Conservation (phyloP, 1,140 invertebrate species). For the Glossosoma conforme region DNA sequence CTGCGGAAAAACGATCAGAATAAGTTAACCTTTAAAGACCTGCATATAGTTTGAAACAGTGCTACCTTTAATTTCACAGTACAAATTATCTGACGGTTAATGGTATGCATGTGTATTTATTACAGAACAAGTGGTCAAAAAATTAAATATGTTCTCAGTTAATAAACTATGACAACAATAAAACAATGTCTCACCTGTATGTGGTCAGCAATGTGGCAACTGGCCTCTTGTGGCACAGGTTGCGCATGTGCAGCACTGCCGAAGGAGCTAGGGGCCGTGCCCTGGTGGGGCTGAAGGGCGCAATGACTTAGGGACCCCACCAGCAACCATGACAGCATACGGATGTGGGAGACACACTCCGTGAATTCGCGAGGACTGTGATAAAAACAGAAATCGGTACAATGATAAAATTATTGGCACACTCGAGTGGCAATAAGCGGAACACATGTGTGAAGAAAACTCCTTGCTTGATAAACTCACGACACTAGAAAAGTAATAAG, state of each 20-base stretch:
- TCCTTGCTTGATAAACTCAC: no score
- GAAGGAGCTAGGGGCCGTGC: slow-evolving; percentile 29
- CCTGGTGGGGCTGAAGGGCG: slow-evolving; percentile 35
- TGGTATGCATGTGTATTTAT: background rate
- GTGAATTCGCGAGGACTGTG: slow-evolving; percentile 85
- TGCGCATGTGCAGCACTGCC: slow-evolving; percentile 55
- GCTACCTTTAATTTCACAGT: background rate
- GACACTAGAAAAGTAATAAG: no score
- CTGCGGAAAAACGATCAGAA: slow-evolving; percentile 28
- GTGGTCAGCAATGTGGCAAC: slow-evolving; percentile 94
- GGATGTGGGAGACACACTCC: slow-evolving; percentile 92
- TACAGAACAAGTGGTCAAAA: background rate
- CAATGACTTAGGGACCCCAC: slow-evolving; percentile 86
- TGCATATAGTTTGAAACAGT: background rate
- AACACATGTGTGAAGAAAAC: no score
- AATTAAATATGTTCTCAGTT: background rate
- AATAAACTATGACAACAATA: background rate
- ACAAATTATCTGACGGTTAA: background rate
- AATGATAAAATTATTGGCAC: background rate
- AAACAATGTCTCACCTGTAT: slow-evolving; percentile 67
- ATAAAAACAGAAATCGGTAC: slow-evolving; percentile 22
- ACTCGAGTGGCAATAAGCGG: no score
- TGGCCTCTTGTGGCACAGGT: slow-evolving; percentile 93
- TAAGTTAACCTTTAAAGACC: background rate
- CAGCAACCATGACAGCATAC: slow-evolving; percentile 92